phyloP scores from a whole-genome alignment of 2,888 invertebrate species.

The Coleophora deauratella region DNA sequence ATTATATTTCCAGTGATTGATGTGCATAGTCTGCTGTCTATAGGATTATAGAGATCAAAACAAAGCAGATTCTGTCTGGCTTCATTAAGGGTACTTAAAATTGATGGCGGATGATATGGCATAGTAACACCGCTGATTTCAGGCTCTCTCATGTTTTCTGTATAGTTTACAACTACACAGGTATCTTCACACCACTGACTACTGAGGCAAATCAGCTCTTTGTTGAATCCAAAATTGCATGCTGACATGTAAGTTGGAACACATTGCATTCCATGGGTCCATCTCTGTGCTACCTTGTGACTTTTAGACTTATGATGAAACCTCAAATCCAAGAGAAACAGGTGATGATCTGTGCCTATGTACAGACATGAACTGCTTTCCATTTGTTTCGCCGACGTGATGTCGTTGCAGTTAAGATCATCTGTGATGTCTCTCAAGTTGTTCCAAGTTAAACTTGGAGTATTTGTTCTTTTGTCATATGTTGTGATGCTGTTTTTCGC shows the following conservation, averaged over 20 bases:
- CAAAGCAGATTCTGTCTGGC: conserved; percentile 43
- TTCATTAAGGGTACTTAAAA: conserved; percentile 37
- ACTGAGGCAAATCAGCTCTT: conserved; percentile 46
- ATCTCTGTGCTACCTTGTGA: conserved; percentile 57
- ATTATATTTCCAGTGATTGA: conserved; percentile 43
- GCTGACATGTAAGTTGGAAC: conserved; percentile 57
- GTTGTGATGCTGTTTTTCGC: conserved; percentile 38
- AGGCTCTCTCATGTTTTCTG: conserved; percentile 27
- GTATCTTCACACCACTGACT: conserved; percentile 64
- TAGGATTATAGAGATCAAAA: conserved; percentile 39
- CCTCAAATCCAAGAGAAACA: conserved; percentile 52
- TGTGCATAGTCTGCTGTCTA: conserved; percentile 41
- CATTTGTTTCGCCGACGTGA: conserved; percentile 42
- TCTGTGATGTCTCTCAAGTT: conserved; percentile 37
- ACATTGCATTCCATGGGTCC: conserved; percentile 73
- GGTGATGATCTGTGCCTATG: conserved; percentile 49
- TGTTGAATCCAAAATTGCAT: conserved; percentile 42
- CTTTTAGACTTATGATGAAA: conserved; percentile 27
- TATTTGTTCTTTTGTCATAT: conserved; percentile 56
- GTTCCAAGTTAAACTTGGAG: conserved; percentile 32
- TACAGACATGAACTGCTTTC: conserved; percentile 39
- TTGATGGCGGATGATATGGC: conserved; percentile 53
- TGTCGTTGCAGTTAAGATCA: conserved; percentile 39
- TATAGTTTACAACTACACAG: conserved; percentile 47
- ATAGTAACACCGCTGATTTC: conserved; percentile 34